Base-by-base conservation (phyloP, 2,888 invertebrate species). In the Melieria crassipennis region DNA sequence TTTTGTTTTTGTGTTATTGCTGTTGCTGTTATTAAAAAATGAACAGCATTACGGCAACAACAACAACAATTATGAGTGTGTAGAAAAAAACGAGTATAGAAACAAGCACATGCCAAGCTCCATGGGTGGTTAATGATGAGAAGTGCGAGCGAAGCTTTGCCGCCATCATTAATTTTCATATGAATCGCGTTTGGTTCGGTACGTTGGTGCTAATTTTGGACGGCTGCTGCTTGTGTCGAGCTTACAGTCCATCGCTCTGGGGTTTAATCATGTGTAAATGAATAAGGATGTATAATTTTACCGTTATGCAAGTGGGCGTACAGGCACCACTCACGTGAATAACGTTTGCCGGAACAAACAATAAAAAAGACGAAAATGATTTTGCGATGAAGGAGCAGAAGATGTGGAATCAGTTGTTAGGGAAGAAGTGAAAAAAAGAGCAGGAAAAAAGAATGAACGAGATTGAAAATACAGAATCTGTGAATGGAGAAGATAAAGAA, bases 221-320 rank as follows among this genome's bases (percentile, higher is more conserved):
- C 30, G 30, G 30, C 62, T 70, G 60, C 65, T 66, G 67, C 69
- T 71, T 68, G 68, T 71, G 68, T 74, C 70, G 70, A 13, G 72
- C 58, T 70, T 66, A 71, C 66, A 67, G 73, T 30, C 30, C 30
- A 30, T 30, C 30, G 30, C 30, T 30, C 3, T 2, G 30, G 73
- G 76, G 79, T 79, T 80, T 79, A 81, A 81, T 81, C 82, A 82
- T 80, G 81, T 79, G 81, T 81, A 78, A 82, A 81, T 82, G 81
- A 82, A 80, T 81, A 81, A 81, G 82, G 82, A 81, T 80, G 77
- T 79, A 79, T 79, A 78, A 81, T 82, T 82, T 81, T 67, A 67
- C 60, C 52, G 60, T 50, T 60, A 60, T 30, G 30, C 30, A 61
- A 50, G 60, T 6, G 42, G 60, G 10, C 10, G 30, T 30, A 30